Conservation (phyloP, 2,888 invertebrate species). For the Arrhopalites spinosus region DNA sequence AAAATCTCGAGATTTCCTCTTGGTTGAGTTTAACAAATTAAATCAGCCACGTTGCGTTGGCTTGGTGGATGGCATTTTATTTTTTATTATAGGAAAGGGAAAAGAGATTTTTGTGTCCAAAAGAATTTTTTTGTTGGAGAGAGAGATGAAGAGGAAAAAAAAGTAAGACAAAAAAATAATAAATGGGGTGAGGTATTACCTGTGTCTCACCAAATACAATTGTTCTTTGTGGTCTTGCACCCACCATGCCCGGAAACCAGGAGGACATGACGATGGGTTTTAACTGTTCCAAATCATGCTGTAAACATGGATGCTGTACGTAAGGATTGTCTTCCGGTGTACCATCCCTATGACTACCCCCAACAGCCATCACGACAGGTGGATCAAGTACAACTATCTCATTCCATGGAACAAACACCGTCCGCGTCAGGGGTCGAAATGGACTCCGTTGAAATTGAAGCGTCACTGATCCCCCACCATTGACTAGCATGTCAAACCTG, state of each 20-base stretch:
- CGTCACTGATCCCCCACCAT: constrained; percentile 97
- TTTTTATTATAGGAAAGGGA: too few relatives aligned
- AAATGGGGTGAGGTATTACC: constrained; percentile 61
- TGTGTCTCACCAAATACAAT: constrained; percentile 90
- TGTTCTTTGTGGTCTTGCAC: constrained; percentile 78
- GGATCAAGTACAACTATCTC: constrained; percentile 88
- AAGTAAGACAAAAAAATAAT: background rate
- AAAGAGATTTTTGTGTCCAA: too few relatives aligned
- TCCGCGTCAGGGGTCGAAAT: constrained; percentile 83
- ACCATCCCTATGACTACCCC: constrained; percentile 41
- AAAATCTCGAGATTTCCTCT: too few relatives aligned
- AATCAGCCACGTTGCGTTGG: too few relatives aligned
- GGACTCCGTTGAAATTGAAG: constrained; percentile 95
- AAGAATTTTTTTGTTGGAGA: background rate
- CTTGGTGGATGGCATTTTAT: too few relatives aligned
- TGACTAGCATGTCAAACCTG: constrained; percentile 98
- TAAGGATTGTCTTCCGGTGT: constrained; percentile 47
- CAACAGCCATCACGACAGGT: constrained; percentile 74
- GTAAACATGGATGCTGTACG: constrained; percentile 68
- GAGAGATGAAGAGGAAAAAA: background rate
- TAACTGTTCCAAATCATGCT: constrained; percentile 83
- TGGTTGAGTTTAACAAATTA: too few relatives aligned
- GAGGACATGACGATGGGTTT: constrained; percentile 86
- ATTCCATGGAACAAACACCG: constrained; percentile 97
- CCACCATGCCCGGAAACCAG: constrained; percentile 87